These are phyloP conservation scores for Drosophila bocqueti DNA, from an alignment of 1,140 invertebrate species.

Conservation along the genomic window DNA sequence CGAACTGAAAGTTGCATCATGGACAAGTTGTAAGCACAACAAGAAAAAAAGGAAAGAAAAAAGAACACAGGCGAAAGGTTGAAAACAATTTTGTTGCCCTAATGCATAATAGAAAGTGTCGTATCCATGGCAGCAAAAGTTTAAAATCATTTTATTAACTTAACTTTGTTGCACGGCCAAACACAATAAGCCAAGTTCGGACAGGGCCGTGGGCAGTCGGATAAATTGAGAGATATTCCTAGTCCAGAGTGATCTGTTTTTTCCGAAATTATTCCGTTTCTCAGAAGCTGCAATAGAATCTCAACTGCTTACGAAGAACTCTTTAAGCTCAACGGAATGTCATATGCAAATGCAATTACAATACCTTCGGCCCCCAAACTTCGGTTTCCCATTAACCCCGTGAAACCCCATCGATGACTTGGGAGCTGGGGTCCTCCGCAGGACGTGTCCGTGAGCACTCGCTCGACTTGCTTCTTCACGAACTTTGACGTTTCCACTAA, in stretches of 20 bases:
- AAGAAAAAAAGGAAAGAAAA: constrained; percentile 4
- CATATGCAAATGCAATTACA: constrained; percentile 74
- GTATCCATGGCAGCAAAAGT: constrained; percentile 49
- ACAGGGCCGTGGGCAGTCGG: no score
- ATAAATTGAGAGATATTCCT: not conserved
- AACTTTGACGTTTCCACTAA: constrained; percentile 76
- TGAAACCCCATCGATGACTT: constrained; percentile 7
- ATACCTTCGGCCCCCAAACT: constrained; percentile 23
- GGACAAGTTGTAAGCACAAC: constrained; percentile 29
- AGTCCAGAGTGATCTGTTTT: not conserved
- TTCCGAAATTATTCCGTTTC: not conserved
- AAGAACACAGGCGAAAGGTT: constrained; percentile 25
- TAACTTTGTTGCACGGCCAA: constrained; percentile 41
- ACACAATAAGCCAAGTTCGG: constrained; percentile 14
- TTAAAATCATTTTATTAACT: constrained; percentile 64
- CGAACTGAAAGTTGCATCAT: constrained; percentile 34
- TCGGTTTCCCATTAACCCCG: constrained; percentile 3
- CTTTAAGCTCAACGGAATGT: constrained; percentile 39
- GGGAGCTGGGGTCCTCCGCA: not conserved
- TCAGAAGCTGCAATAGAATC: not conserved
- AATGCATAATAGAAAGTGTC: constrained; percentile 54
- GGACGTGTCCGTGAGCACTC: constrained; percentile 22
- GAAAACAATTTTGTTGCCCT: constrained; percentile 54
- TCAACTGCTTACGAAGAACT: not conserved
- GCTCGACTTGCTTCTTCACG: constrained; percentile 33